Base-by-base conservation (phyloP, 2,888 invertebrate genomes). In the Lampropteryx suffumata region DNA sequence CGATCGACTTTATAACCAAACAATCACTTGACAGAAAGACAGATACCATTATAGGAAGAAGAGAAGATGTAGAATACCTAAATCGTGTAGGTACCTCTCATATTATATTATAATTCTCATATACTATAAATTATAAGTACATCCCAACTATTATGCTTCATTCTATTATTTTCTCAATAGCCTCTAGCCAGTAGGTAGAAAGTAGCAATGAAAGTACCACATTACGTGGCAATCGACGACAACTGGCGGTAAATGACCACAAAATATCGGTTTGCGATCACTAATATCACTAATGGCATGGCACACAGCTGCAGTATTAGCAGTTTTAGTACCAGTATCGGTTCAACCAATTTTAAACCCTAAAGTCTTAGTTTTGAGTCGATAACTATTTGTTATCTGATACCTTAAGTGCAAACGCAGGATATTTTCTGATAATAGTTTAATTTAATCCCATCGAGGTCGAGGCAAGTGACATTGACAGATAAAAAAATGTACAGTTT, bases 191-290 rank as follows among this genome's bases (percentile, higher is more conserved):
- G n/a, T n/a, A n/a, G n/a, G n/a, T n/a, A n/a, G 51, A 50, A 65
- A 66, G 64, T 67, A 59, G 59, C 62, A 54, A 67, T 65, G 67
- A 70, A 65, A 67, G 62, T 62, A 58, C 64, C 59, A 62, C 59
- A 65, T 49, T 53, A 53, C 37, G 48, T 47, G 58, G 62, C 65
- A 61, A 66, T 69, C 51, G n/a, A 58, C 60, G 62, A 50, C 61
- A 46, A 55, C 62, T 24, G 39, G 8, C 68, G 65, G 62, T 67
- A 71, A 77, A 78, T 75, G 73, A 76, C 76, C 69, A 70, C 77
- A 78, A 76, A 78, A 71, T 76, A 73, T 76, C 69, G 69, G 71
- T 64, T 67, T 62, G 63, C 64, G 60, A 69, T 65, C 61, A 61
- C 70, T 74, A 73, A 78, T 76, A 76, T 71, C 59, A 46, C 57